Evolutionary conservation across 2,797 vertebrate species (phyloP).

Genomic region (Muscicapa comitata): DNA sequence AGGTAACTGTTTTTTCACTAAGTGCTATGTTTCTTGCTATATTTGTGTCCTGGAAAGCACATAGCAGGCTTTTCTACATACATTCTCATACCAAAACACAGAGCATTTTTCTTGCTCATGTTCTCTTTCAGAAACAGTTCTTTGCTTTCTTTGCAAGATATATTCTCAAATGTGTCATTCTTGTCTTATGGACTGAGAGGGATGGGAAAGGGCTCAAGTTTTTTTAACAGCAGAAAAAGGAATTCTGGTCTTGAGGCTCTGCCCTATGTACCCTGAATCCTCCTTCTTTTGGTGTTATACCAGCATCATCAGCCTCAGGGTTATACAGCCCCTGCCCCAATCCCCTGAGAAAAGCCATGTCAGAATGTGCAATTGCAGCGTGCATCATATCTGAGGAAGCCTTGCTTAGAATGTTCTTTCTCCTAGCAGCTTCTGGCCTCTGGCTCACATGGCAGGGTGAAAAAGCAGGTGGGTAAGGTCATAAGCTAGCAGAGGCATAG

Average conservation of each 20-base stretch:
- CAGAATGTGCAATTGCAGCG: neutral
- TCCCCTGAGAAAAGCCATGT: neutral
- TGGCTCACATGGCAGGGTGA: conserved; percentile 37
- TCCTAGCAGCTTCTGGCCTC: conserved; percentile 48
- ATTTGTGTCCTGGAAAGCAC: neutral
- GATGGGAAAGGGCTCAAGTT: neutral
- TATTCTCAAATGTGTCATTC: neutral
- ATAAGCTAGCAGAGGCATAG: neutral
- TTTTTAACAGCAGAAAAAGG: neutral
- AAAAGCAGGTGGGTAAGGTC: conserved; percentile 31
- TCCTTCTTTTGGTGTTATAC: neutral
- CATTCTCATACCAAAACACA: neutral
- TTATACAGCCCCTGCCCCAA: neutral
- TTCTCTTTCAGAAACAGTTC: neutral
- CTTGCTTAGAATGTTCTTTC: conserved; percentile 30
- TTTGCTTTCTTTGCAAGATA: neutral
- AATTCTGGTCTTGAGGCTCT: neutral
- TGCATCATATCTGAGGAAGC: neutral
- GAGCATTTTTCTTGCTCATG: neutral
- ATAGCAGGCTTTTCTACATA: neutral
- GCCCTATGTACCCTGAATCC: neutral
- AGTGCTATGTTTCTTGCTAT: neutral
- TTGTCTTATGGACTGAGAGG: neutral
- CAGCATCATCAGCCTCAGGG: neutral
- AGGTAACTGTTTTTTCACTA: neutral